These are phyloP conservation scores for Agapostemon virescens DNA, from an alignment of 2,888 invertebrate species.

Conservation along the genomic window DNA sequence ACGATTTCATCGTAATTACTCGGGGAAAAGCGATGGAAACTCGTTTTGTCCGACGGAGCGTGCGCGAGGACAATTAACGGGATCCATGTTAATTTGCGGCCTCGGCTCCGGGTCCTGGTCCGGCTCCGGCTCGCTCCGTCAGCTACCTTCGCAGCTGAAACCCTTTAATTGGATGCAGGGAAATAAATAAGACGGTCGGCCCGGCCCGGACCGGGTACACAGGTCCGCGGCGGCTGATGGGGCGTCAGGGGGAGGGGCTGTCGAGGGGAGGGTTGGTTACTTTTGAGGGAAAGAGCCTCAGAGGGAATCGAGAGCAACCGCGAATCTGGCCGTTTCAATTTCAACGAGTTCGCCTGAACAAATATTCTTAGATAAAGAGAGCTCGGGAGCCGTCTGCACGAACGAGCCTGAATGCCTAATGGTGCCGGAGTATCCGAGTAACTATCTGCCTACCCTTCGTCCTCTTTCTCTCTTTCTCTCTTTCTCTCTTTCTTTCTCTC, in stretches of 20 bases:
- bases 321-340: constrained; percentile 69
- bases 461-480: not conserved
- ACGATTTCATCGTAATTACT: constrained; percentile 44
- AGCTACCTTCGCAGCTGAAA: constrained; percentile 16
- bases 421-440: constrained; percentile 59
- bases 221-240: too few relatives aligned
- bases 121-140: not conserved
- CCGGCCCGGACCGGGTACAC: not conserved
- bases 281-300: constrained; percentile 38
- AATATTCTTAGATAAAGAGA: constrained; percentile 73
- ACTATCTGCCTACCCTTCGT: constrained; percentile 31
- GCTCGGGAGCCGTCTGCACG: constrained; percentile 59
- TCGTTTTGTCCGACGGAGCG: constrained; percentile 26
- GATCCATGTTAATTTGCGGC: constrained; percentile 49
- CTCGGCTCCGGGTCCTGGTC: not conserved
- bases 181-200: constrained; percentile 51
- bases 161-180: constrained; percentile 48
- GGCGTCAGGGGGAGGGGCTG: too few relatives aligned
- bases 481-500: not conserved
- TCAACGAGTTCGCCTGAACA: constrained; percentile 70
- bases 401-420: constrained; percentile 64
- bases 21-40: constrained; percentile 22
- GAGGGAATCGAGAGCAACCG: constrained; percentile 61
- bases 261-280: constrained; percentile 17
- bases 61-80: constrained; percentile 45